Conservation (phyloP, 1,140 invertebrate genomes). For the Akabosia matsudoensis region DNA sequence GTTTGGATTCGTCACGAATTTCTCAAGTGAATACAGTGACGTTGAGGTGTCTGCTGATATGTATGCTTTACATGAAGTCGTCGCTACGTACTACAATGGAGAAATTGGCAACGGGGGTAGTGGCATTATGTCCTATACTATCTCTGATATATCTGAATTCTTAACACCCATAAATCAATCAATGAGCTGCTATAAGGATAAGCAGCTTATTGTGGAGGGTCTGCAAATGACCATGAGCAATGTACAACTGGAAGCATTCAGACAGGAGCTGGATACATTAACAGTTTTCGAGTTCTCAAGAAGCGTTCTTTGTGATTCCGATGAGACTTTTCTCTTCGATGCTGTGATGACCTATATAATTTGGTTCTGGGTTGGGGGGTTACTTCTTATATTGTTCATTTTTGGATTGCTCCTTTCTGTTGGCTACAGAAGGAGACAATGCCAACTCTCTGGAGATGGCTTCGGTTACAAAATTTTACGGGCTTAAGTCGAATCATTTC, state of each 20-base stretch:
- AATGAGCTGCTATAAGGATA: constrained; percentile 7
- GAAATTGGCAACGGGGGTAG: not conserved
- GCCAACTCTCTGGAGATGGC: not conserved
- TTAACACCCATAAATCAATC: not conserved
- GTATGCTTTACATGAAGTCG: not conserved
- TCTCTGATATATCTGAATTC: not conserved
- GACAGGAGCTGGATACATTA: not conserved
- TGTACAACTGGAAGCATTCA: not conserved
- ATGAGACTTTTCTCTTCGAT: not conserved
- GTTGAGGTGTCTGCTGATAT: not conserved
- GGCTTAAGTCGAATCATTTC: not conserved
- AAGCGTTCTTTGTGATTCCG: not conserved
- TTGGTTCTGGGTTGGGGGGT: constrained; percentile 3
- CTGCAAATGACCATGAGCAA: not conserved
- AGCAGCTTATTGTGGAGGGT: no score
- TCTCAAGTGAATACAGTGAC: not conserved
- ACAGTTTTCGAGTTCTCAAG: not conserved
- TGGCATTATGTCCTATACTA: not conserved
- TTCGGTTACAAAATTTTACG: constrained; percentile 8
- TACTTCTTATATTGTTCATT: not conserved
- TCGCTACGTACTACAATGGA: not conserved
- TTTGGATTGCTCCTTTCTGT: not conserved
- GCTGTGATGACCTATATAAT: constrained; percentile 6
- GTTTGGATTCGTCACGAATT: not conserved
- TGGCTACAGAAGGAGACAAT: not conserved